Evolutionary conservation across 2,113 vertebrate genomes (phyloP).

Genomic region (Pungitius pungitius): DNA sequence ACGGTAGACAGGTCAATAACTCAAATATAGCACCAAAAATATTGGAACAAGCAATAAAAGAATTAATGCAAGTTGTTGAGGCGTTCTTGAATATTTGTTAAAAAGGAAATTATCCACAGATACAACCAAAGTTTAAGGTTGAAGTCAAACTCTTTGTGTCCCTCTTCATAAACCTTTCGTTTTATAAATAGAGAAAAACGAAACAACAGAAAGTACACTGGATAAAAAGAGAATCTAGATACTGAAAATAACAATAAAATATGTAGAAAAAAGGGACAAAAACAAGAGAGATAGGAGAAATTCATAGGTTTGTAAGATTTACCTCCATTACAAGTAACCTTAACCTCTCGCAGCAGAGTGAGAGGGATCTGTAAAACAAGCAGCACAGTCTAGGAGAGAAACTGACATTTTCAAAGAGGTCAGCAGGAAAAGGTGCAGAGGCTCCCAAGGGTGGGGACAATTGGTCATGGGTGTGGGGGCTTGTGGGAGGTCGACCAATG

Average conservation of each 20-base stretch:
- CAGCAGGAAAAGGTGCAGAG: conserved; percentile 76
- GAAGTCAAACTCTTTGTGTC: conserved; percentile 19
- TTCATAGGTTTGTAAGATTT: conserved; percentile 77
- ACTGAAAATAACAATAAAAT: conserved; percentile 58
- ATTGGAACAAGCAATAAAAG: conserved; percentile 23
- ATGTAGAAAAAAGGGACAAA: conserved; percentile 48
- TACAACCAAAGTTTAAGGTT: conserved; percentile 24
- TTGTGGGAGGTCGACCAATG: conserved; percentile 6
- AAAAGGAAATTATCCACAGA: conserved; percentile 22
- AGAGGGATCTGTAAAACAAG: conserved; percentile 86
- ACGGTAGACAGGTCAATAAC: not conserved
- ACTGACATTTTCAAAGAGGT: conserved; percentile 79
- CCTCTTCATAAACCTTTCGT: not conserved
- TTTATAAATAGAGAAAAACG: conserved; percentile 32
- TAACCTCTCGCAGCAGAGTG: conserved; percentile 81
- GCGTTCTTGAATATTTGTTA: conserved; percentile 17
- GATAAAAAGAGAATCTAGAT: conserved; percentile 32
- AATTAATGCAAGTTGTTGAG: conserved; percentile 3
- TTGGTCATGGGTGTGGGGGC: conserved; percentile 25
- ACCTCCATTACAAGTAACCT: conserved; percentile 79
- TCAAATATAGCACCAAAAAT: conserved; percentile 40
- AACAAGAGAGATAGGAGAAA: conserved; percentile 59
- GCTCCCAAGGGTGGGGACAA: conserved; percentile 57
- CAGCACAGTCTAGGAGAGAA: conserved; percentile 84
- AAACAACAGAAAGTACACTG: conserved; percentile 38